Evolutionary conservation across 1,140 invertebrate genomes (phyloP).

Genomic region (Micrasema minimum): DNA sequence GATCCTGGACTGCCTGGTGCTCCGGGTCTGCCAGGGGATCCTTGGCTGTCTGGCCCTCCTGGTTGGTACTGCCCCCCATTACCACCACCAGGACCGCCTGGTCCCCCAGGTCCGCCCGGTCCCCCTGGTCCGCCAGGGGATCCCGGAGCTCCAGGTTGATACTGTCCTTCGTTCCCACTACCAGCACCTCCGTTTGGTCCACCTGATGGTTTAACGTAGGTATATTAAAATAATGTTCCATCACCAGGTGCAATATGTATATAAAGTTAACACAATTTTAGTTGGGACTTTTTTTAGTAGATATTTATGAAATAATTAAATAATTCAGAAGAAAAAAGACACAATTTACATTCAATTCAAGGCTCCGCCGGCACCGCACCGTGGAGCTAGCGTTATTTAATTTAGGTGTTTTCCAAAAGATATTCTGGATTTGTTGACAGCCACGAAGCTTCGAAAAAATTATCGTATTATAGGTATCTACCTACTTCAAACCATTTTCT

Average conservation of each 20-base stretch:
- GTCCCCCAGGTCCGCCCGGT: neutral
- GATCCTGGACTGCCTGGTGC: neutral
- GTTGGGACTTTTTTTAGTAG: too few relatives aligned
- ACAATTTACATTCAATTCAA: too few relatives aligned
- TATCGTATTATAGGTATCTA: too few relatives aligned
- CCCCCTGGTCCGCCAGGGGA: neutral
- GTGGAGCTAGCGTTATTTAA: too few relatives aligned
- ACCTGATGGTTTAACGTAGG: neutral
- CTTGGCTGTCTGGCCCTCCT: conserved; percentile 21
- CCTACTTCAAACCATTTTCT: too few relatives aligned
- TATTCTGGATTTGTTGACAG: too few relatives aligned
- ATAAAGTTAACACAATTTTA: neutral
- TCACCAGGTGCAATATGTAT: neutral
- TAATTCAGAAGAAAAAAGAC: too few relatives aligned
- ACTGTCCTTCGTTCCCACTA: conserved; percentile 5
- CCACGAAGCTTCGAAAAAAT: too few relatives aligned
- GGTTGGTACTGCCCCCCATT: neutral
- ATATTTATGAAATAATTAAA: too few relatives aligned
- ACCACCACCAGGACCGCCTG: neutral
- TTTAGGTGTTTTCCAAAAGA: too few relatives aligned
- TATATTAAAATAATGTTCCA: neutral
- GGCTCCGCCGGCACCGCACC: too few relatives aligned
- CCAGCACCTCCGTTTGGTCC: neutral
- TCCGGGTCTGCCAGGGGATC: conserved; percentile 28
- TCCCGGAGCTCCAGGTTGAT: too few relatives aligned